A percentile compares a stretch with the other conserved stretches of the same genome.
phyloP scores from a whole-genome alignment of 2,888 invertebrate species.

The Gerris lacustris region DNA sequence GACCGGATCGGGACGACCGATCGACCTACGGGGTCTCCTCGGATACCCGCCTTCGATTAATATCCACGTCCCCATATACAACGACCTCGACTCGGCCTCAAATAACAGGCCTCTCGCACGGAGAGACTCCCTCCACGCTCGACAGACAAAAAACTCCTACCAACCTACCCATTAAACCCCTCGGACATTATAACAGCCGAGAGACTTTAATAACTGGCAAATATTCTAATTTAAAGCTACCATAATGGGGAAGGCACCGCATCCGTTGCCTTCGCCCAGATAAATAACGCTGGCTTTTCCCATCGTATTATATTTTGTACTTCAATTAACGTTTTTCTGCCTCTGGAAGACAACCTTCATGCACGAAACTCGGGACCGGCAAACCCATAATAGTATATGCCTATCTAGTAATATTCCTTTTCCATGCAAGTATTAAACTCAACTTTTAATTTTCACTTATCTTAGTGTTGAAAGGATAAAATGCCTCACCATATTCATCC shows the following conservation, averaged over 20 bases:
- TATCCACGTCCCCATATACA: slow-evolving; percentile 3
- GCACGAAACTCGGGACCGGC: neutral
- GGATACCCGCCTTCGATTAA: slow-evolving; percentile 1
- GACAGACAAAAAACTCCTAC: neutral
- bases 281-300: neutral
- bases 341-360: neutral
- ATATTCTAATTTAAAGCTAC: neutral
- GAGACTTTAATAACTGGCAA: slow-evolving; percentile 3
- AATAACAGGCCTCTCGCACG: neutral
- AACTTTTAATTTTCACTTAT: neutral
- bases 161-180: neutral
- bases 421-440: neutral
- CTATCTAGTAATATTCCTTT: neutral
- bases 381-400: neutral
- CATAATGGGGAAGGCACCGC: neutral
- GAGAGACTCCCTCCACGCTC: neutral
- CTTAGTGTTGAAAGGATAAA: neutral
- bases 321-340: neutral
- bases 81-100: neutral
- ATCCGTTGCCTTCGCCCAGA: neutral
- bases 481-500: too few relatives aligned
- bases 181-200: neutral
- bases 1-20: neutral
- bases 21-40: neutral
- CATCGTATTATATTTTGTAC: neutral